Evolutionary conservation across 2,797 vertebrate genomes (phyloP).

Genomic region (Tenualosa ilisha): DNA sequence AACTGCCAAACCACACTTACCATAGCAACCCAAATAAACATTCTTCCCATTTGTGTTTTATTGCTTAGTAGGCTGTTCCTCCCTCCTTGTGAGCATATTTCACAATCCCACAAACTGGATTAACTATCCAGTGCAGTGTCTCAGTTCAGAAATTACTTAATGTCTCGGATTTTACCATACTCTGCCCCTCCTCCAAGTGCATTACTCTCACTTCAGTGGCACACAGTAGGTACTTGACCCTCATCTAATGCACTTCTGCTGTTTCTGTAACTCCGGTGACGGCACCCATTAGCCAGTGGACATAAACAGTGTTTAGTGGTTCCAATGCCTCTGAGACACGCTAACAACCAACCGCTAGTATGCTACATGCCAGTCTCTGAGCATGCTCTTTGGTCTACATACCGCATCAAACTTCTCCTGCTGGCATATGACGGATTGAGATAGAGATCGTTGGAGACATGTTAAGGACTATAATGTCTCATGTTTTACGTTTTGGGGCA

Average conservation of each 20-base stretch:
- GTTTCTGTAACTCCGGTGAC: background rate
- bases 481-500: background rate
- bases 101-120: slow-evolving; percentile 7
- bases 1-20: slow-evolving; percentile 56
- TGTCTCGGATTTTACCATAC: background rate
- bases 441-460: background rate
- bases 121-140: background rate
- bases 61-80: slow-evolving; percentile 8
- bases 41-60: slow-evolving; percentile 42
- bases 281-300: background rate
- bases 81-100: background rate
- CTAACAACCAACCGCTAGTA: background rate
- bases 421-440: background rate
- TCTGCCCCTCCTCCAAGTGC: background rate
- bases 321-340: background rate
- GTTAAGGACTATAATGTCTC: background rate
- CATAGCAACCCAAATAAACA: slow-evolving; percentile 78
- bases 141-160: background rate
- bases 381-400: background rate
- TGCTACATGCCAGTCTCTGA: background rate
- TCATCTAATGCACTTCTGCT: background rate
- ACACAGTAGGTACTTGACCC: slow-evolving; percentile 5
- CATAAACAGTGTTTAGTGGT: slow-evolving; percentile 1
- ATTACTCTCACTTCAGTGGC: background rate
- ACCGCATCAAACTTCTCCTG: background rate